Evolutionary conservation across 2,113 vertebrate species (phyloP).

Genomic region (Seriola aureovittata): DNA sequence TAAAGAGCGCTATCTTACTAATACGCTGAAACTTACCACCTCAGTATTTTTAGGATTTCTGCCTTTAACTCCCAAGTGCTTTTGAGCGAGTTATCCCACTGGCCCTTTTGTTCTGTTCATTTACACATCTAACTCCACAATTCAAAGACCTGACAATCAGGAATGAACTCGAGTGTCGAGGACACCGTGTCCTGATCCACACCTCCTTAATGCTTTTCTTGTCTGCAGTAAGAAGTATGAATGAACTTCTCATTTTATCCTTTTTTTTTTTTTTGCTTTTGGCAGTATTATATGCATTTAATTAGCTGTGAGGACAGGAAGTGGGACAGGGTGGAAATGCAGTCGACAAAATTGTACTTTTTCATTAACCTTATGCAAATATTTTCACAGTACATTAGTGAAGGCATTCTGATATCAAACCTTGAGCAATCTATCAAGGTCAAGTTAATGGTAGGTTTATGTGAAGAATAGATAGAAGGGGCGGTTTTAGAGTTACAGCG

Average conservation of each 20-base stretch:
- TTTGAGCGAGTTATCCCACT: constrained; percentile 20
- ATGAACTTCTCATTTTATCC: constrained; percentile 34
- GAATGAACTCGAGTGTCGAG: constrained; percentile 39
- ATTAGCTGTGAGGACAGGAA: constrained; percentile 41
- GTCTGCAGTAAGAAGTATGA: constrained; percentile 44
- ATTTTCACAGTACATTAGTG: constrained; percentile 16
- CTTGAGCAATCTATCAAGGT: neutral
- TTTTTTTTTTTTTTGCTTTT: constrained; percentile 37
- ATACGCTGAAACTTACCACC: neutral
- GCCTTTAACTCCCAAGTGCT: constrained; percentile 11
- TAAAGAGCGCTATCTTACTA: neutral
- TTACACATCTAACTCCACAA: constrained; percentile 29
- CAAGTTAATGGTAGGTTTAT: neutral
- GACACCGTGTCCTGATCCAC: constrained; percentile 26
- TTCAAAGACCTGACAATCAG: constrained; percentile 36
- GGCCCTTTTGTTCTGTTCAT: constrained; percentile 42
- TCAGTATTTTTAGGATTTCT: constrained; percentile 3
- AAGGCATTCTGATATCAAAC: neutral
- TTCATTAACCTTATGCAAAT: constrained; percentile 69
- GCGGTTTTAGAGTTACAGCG: too few species aligned
- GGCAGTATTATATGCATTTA: constrained; percentile 44
- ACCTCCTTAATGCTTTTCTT: constrained; percentile 30
- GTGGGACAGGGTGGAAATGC: constrained; percentile 12
- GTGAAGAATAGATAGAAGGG: too few species aligned
- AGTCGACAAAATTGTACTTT: constrained; percentile 44